Base-by-base conservation (phyloP, 2,113 vertebrate genomes). In the Sturnus vulgaris region DNA sequence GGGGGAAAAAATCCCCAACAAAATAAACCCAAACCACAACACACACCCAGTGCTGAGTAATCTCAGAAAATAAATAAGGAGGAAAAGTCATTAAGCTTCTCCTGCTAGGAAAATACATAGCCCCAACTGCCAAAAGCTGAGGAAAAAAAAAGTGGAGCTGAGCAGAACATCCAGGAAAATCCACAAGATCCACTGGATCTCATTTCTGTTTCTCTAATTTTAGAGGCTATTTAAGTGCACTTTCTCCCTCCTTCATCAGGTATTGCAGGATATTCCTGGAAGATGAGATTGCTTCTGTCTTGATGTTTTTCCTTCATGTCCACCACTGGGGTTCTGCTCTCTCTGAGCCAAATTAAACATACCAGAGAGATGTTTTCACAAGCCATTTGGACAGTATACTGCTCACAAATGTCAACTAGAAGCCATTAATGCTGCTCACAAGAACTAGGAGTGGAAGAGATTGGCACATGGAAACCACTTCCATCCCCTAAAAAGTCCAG, bases 331-430 rank as follows among this genome's bases (percentile, higher is more conserved):
- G 17, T 80, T 88, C 44, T 72, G 28, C 65, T 87, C 50, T 61
- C 88, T 75, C 37, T 23, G 30, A 56, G 89, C 46, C 71, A 95
- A 77, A 46, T 44, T 44, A 94, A 94, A 90, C 73, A 91, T 49
- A 91, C 40, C 82, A 95, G 37, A 95, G 37, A 61, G 25, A 31
- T 19, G 4, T 71, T 90, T 93, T 50, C 59, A 65, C 11, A 69
- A 86, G 25, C 42, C 50, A 17, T 53, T 65, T 83, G 27, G 16
- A 15, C 14, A 61, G 59, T 35, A 47, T 10, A 49, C 11, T 42
- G 69, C 82, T 82, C 22, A 24, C 24, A 78, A 82, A 80, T 0
- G 1, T 65, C 61, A 87, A 87, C 75, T 72, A 44, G 37, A 81
- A 76, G 73, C 40, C 75, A 82, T 80, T 76, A 90, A 56, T 57